A percentile compares a stretch with the other conserved stretches of the same genome.
phyloP scores from a whole-genome alignment of 2,113 vertebrate species.

The western clawed frog (Xenopus tropicalis) region DNA sequence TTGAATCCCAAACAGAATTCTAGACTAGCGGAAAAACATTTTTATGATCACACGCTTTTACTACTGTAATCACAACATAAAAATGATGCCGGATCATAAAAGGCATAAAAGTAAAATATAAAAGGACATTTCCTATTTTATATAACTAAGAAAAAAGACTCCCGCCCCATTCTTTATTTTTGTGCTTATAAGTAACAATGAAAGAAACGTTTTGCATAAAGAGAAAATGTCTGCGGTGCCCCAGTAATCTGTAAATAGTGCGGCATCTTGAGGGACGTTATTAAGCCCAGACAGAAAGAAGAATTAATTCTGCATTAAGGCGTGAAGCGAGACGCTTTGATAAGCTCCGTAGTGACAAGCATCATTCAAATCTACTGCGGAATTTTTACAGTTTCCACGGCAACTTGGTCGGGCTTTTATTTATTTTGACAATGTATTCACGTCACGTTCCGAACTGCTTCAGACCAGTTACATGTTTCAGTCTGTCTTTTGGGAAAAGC shows the following conservation, averaged over 20 bases:
- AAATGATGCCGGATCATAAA: no score
- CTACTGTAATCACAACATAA: no score
- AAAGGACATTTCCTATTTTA: no score
- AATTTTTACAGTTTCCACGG: conserved; percentile 12
- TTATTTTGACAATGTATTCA: conserved; percentile 1
- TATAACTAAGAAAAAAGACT: no score
- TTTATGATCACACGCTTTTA: no score
- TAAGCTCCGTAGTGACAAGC: not conserved
- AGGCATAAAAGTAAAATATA: no score
- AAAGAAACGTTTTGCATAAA: no score
- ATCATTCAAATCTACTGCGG: conserved; percentile 5
- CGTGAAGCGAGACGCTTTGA: not conserved
- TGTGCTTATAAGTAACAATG: no score
- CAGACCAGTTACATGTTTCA: not conserved
- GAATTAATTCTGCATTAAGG: not conserved
- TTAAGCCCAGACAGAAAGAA: not conserved
- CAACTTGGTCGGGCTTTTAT: not conserved
- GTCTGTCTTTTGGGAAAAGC: conserved; percentile 1
- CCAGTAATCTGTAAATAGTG: not conserved
- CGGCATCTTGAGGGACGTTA: not conserved
- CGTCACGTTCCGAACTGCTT: conserved; percentile 2
- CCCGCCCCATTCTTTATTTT: no score
- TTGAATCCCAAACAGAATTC: no score
- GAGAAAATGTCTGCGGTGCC: not conserved
- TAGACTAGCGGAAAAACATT: no score